Conservation (phyloP, 1,140 invertebrate species). For the Kradibia gibbosae region DNA sequence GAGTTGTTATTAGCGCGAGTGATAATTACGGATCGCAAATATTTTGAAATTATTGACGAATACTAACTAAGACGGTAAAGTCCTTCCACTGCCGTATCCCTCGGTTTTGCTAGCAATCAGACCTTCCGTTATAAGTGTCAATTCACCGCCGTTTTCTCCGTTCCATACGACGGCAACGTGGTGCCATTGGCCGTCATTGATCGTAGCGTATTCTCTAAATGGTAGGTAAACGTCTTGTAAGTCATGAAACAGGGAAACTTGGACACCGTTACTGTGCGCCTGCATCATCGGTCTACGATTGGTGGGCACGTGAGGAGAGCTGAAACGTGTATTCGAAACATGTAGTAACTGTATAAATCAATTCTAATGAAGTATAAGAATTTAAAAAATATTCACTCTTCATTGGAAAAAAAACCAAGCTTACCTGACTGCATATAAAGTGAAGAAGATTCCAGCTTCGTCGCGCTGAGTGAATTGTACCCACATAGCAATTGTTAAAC, state of each 20-base stretch:
- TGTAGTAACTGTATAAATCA: not conserved
- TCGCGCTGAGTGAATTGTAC: conserved; percentile 93
- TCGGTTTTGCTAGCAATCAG: conserved; percentile 92
- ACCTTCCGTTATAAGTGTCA: conserved; percentile 92
- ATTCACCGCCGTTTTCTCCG: conserved; percentile 85
- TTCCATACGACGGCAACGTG: conserved; percentile 96
- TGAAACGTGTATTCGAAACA: conserved; percentile 61
- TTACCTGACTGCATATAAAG: conserved; percentile 89
- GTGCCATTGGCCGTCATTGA: conserved; percentile 98
- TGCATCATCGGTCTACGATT: conserved; percentile 87
- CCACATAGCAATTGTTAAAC: conserved; percentile 94
- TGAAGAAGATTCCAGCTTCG: conserved; percentile 94
- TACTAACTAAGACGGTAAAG: conserved; percentile 85
- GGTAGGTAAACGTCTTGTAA: conserved; percentile 91
- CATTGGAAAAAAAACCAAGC: conserved; percentile 52
- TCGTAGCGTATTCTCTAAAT: conserved; percentile 91
- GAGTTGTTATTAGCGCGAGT: not conserved
- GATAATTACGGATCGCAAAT: not conserved
- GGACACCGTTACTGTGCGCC: conserved; percentile 91
- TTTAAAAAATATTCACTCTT: not conserved
- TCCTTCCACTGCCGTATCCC: conserved; percentile 85
- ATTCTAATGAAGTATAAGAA: not conserved
- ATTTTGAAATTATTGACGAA: not conserved
- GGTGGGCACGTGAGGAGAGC: conserved; percentile 84
- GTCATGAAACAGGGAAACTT: conserved; percentile 90